Evolutionary conservation across 2,113 vertebrate genomes (phyloP).

Genomic region (Charina bottae): DNA sequence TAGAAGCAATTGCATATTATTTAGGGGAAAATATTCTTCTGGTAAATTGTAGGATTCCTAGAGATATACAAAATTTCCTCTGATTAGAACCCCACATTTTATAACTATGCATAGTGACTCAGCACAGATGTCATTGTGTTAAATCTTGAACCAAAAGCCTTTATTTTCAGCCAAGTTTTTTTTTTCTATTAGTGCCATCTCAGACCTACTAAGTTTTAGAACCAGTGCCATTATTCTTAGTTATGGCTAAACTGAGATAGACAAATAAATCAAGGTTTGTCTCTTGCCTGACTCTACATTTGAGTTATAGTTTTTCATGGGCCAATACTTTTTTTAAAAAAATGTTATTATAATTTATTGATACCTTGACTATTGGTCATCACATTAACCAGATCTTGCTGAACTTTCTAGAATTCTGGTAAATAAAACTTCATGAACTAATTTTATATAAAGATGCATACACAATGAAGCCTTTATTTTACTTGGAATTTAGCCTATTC

Average conservation of each 20-base stretch:
- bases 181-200: not conserved
- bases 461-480: constrained; percentile 24
- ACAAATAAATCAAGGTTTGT: constrained; percentile 32
- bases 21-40: not conserved
- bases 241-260: constrained; percentile 12
- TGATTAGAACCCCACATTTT: not conserved
- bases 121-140: not conserved
- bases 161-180: not conserved
- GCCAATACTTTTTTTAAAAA: not conserved
- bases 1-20: not conserved
- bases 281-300: constrained; percentile 6
- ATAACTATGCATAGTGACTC: not conserved
- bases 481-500: not conserved
- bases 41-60: not conserved
- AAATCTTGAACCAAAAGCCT: not conserved
- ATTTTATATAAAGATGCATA: not conserved
- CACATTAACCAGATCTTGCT: not conserved
- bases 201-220: not conserved
- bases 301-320: constrained; percentile 12
- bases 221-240: constrained; percentile 9
- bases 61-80: not conserved
- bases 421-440: constrained; percentile 12
- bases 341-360: constrained; percentile 27
- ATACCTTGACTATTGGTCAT: constrained; percentile 17
- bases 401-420: not conserved